Evolutionary conservation across 1,140 invertebrate species (phyloP).

Genomic region (Temnothorax longispinosus): DNA sequence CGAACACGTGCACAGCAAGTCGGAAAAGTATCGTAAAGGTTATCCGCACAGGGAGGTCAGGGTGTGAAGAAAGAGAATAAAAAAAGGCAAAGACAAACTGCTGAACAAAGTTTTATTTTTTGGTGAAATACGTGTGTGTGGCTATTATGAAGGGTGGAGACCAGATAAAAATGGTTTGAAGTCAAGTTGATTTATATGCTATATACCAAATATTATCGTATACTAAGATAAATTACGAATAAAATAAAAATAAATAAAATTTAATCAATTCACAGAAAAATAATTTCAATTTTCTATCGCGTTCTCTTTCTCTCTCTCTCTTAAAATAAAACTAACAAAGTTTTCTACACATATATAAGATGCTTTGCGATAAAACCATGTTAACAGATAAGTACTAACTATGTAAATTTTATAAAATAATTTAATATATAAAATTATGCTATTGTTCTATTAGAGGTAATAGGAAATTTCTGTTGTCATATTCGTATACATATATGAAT

Average conservation of each 20-base stretch:
- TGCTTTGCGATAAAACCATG: not conserved
- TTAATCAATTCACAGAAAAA: not conserved
- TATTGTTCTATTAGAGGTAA: not conserved
- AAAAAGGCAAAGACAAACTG: conserved; percentile 33
- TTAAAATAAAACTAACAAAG: not conserved
- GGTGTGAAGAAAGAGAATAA: conserved; percentile 42
- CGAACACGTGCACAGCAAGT: conserved; percentile 38
- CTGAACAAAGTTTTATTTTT: conserved; percentile 44
- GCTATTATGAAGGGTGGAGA: conserved; percentile 19
- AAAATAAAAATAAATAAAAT: conserved; percentile 8
- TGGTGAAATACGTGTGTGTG: conserved; percentile 9
- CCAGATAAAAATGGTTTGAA: conserved; percentile 15
- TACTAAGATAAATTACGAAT: not conserved
- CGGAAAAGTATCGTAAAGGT: conserved; percentile 41
- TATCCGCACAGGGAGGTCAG: conserved; percentile 24
- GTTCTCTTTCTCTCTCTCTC: not conserved
- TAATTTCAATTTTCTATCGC: conserved; percentile 1
- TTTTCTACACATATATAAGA: not conserved
- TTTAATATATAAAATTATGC: conserved; percentile 1
- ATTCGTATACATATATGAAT: not conserved
- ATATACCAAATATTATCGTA: not conserved
- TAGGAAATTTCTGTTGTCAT: not conserved
- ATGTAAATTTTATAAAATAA: not conserved
- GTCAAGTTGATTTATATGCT: conserved; percentile 9
- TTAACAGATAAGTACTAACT: not conserved